A percentile compares a stretch with the other conserved stretches of the same genome.
Evolutionary conservation across 2,888 invertebrate genomes (phyloP).

Genomic region (Acanthococcus lagerstroemiae): DNA sequence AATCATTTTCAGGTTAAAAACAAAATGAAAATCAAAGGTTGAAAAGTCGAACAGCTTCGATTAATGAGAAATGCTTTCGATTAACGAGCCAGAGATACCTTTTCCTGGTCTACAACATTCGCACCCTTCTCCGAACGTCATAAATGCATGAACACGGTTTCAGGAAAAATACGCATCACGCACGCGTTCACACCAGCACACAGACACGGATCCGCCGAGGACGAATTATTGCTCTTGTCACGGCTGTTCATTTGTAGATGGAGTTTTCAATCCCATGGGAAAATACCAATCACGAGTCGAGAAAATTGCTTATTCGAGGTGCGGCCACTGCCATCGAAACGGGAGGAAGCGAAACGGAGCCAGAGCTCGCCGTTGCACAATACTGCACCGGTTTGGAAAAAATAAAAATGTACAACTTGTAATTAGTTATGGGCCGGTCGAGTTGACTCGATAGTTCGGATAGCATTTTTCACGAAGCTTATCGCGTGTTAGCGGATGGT

Average conservation of each 20-base stretch:
- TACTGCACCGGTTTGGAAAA: too few species aligned
- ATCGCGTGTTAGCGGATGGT: too few species aligned
- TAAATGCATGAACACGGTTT: slow-evolving; percentile 19
- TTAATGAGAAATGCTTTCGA: slow-evolving; percentile 5
- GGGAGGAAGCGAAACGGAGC: too few species aligned
- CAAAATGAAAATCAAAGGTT: not conserved
- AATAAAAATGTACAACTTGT: too few species aligned
- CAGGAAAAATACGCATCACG: slow-evolving; percentile 5
- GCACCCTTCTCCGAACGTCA: not conserved
- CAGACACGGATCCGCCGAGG: slow-evolving; percentile 39
- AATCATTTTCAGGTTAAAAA: not conserved
- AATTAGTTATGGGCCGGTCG: too few species aligned
- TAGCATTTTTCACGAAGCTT: too few species aligned
- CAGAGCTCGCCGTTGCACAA: too few species aligned
- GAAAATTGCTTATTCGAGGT: slow-evolving; percentile 54
- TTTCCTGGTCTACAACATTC: not conserved
- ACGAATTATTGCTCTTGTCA: slow-evolving; percentile 60
- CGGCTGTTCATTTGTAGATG: slow-evolving; percentile 62
- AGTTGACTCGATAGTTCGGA: too few species aligned
- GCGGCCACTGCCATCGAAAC: too few species aligned
- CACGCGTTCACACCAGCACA: slow-evolving; percentile 2
- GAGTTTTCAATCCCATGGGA: slow-evolving; percentile 56
- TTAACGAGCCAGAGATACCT: not conserved
- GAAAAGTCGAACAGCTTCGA: not conserved
- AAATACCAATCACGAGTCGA: slow-evolving; percentile 58